Conservation (phyloP, 2,113 vertebrate species). For the Neolamprologus caudopunctatus region DNA sequence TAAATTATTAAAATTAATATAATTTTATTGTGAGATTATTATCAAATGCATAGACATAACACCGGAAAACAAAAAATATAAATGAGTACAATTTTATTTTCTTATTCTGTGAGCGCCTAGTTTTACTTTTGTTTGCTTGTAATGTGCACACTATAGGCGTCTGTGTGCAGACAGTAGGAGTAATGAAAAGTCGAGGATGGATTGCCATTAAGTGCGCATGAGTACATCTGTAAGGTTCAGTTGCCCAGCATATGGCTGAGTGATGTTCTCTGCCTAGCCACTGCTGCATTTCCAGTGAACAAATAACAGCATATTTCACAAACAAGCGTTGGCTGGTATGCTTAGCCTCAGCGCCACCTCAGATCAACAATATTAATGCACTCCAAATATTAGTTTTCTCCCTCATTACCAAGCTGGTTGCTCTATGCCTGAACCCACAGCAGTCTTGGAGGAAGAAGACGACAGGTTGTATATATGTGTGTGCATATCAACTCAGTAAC, state of each 20-base stretch:
- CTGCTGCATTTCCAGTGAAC: neutral
- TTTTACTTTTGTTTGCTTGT: neutral
- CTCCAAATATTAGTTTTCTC: slow-evolving; percentile 63
- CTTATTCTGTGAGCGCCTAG: neutral
- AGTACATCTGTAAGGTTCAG: slow-evolving; percentile 28
- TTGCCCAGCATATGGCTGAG: slow-evolving; percentile 11
- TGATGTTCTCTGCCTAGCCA: slow-evolving; percentile 12
- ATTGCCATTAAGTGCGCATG: neutral
- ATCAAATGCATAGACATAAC: neutral
- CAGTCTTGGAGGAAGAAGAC: slow-evolving; percentile 37
- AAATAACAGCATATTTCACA: slow-evolving; percentile 46
- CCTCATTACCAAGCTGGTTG: slow-evolving; percentile 44
- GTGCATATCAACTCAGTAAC: slow-evolving; percentile 5
- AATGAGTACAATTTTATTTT: neutral
- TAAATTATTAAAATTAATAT: neutral
- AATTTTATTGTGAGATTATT: neutral
- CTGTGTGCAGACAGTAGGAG: neutral
- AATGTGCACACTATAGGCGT: neutral
- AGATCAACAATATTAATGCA: slow-evolving; percentile 59
- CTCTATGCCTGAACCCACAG: slow-evolving; percentile 33
- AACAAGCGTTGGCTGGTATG: slow-evolving; percentile 22
- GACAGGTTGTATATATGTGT: neutral
- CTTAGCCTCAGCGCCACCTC: slow-evolving; percentile 37
- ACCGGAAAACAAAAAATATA: neutral
- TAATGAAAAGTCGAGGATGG: slow-evolving; percentile 28